Conservation (phyloP, 1,140 invertebrate genomes). For the Halyomorpha halys region DNA sequence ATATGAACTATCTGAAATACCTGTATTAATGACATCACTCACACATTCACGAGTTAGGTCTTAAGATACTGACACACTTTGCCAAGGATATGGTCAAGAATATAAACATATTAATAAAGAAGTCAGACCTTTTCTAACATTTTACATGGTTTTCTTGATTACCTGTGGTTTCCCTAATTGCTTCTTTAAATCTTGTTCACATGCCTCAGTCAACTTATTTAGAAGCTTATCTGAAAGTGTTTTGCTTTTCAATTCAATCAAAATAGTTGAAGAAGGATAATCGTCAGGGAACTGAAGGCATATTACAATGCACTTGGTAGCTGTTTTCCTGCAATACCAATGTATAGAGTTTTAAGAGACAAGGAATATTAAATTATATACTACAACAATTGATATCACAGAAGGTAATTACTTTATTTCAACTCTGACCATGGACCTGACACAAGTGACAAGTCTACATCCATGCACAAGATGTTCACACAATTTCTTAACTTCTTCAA, state of each 20-base stretch:
- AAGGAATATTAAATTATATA: too few relatives aligned
- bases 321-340: slow-evolving; percentile 41
- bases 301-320: slow-evolving; percentile 49
- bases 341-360: slow-evolving; percentile 1
- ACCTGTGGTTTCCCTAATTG: slow-evolving; percentile 49
- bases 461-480: slow-evolving; percentile 49
- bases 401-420: slow-evolving; percentile 48
- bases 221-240: slow-evolving; percentile 53
- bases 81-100: not conserved
- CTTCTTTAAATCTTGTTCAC: slow-evolving; percentile 54
- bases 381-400: not conserved
- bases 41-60: too few relatives aligned
- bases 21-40: too few relatives aligned
- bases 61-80: not conserved
- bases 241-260: slow-evolving; percentile 65
- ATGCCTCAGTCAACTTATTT: slow-evolving; percentile 48
- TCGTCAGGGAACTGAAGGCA: slow-evolving; percentile 54
- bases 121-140: not conserved
- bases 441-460: slow-evolving; percentile 55
- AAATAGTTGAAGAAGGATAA: slow-evolving; percentile 41
- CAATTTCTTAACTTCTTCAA: slow-evolving; percentile 49
- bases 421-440: slow-evolving; percentile 50
- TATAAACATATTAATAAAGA: not conserved
- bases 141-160: not conserved
- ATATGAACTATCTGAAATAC: too few relatives aligned